Percentiles rank a stretch among this genome's conserved stretches.
phyloP scores from a whole-genome alignment of 2,113 vertebrate genomes.

The Rhinoptilus africanus region DNA sequence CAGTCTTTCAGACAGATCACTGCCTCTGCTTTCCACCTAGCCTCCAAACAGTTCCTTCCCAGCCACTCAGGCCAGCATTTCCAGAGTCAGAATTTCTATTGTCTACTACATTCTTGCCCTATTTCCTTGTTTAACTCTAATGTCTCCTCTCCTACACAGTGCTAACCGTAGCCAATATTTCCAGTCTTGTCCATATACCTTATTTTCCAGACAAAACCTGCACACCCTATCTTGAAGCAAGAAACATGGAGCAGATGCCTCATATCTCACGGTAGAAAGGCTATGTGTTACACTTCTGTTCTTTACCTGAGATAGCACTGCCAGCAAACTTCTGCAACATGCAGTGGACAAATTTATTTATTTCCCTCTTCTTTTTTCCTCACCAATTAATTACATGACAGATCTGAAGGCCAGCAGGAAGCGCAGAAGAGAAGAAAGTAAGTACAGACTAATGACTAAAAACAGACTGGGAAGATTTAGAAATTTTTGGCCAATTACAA shows the following conservation, averaged over 20 bases:
- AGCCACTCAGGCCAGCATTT: background rate
- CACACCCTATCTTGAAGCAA: background rate
- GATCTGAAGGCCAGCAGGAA: background rate
- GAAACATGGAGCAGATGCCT: background rate
- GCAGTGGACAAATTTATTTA: background rate
- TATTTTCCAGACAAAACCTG: background rate
- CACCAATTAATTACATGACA: background rate
- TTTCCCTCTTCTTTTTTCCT: background rate
- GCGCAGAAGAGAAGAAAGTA: background rate
- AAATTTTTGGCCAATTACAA: background rate
- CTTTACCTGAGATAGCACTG: background rate
- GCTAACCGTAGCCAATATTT: background rate
- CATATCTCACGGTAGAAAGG: background rate
- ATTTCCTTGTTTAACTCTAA: background rate
- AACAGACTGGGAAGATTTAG: background rate
- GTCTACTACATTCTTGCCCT: background rate
- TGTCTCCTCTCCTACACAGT: background rate
- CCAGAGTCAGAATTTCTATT: background rate
- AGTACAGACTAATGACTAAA: background rate
- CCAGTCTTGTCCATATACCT: background rate
- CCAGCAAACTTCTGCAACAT: background rate
- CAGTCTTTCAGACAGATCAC: background rate
- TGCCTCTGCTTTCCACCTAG: background rate
- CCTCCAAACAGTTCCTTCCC: slow-evolving; percentile 17
- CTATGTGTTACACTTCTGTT: background rate